A percentile compares a stretch with the other conserved stretches of the same genome.
These are phyloP conservation scores for Gisinianus flammeolus DNA, from an alignment of 2,888 invertebrate genomes.

Conservation along the genomic window DNA sequence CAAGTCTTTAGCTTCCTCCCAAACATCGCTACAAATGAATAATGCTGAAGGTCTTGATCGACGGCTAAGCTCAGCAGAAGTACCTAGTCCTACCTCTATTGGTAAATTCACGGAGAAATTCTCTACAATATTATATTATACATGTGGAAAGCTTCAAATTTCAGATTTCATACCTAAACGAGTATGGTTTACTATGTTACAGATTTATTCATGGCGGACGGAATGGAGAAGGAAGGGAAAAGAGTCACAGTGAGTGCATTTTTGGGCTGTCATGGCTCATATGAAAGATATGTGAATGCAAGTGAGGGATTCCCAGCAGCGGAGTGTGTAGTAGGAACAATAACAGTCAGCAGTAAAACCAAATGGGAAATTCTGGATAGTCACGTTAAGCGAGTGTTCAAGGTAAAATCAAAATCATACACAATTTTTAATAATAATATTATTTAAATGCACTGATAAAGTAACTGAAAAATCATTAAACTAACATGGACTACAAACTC, in stretches of 20 bases:
- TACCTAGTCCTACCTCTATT: constrained; percentile 46
- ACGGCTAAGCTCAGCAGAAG: constrained; percentile 63
- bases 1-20: constrained; percentile 66
- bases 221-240: constrained; percentile 77
- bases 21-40: constrained; percentile 63
- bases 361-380: constrained; percentile 95
- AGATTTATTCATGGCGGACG: constrained; percentile 57
- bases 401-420: constrained; percentile 62
- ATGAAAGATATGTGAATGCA: constrained; percentile 72
- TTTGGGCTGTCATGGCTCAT: constrained; percentile 81
- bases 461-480: neutral
- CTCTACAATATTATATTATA: too few relatives aligned
- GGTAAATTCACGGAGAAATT: too few relatives aligned
- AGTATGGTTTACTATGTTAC: neutral
- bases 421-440: neutral
- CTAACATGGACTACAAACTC: neutral
- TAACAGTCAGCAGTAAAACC: constrained; percentile 89
- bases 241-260: constrained; percentile 86
- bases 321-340: constrained; percentile 83
- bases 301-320: constrained; percentile 70
- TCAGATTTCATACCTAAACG: neutral
- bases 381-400: constrained; percentile 87
- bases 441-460: neutral
- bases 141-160: neutral
- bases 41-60: constrained; percentile 62